Conservation (phyloP, 2,113 vertebrate genomes). For the Corydoras maculifer region DNA sequence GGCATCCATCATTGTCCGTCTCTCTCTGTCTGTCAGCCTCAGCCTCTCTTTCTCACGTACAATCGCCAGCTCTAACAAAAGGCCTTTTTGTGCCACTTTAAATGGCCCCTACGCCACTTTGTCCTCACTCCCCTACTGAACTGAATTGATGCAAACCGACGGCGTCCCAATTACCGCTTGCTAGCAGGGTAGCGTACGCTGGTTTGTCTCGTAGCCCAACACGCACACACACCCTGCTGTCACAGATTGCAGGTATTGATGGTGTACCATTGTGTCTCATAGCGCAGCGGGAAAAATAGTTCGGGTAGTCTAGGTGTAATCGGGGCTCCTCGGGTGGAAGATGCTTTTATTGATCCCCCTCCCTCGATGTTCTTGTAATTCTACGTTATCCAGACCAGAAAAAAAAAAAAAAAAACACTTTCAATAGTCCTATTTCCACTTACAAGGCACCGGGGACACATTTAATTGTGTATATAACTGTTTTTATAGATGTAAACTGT, state of each 20-base stretch:
- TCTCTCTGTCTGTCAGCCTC: slow-evolving; percentile 4
- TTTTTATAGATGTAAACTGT: slow-evolving; percentile 20
- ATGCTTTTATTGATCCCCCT: slow-evolving; percentile 66
- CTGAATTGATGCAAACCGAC: slow-evolving; percentile 65
- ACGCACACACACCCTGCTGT: slow-evolving; percentile 43
- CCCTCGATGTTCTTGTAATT: slow-evolving; percentile 47
- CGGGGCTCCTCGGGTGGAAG: slow-evolving; percentile 62
- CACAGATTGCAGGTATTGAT: slow-evolving; percentile 69
- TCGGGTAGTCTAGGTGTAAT: slow-evolving; percentile 57
- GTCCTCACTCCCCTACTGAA: slow-evolving; percentile 57
- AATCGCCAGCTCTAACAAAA: slow-evolving; percentile 34
- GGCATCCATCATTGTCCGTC: slow-evolving; percentile 18
- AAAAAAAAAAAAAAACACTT: slow-evolving; percentile 34
- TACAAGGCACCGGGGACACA: not conserved
- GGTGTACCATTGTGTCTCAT: slow-evolving; percentile 59
- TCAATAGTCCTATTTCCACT: slow-evolving; percentile 26
- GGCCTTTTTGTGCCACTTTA: slow-evolving; percentile 41
- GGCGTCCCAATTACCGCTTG: slow-evolving; percentile 55
- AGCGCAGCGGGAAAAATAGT: slow-evolving; percentile 62
- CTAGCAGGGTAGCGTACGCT: slow-evolving; percentile 43
- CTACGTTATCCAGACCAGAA: slow-evolving; percentile 46
- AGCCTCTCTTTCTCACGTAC: slow-evolving; percentile 18
- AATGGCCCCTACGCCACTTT: slow-evolving; percentile 43
- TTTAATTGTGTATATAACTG: slow-evolving; percentile 19
- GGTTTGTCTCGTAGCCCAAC: slow-evolving; percentile 7